Conservation (phyloP, 2,888 invertebrate genomes). For the Tenthredo distinguenda region DNA sequence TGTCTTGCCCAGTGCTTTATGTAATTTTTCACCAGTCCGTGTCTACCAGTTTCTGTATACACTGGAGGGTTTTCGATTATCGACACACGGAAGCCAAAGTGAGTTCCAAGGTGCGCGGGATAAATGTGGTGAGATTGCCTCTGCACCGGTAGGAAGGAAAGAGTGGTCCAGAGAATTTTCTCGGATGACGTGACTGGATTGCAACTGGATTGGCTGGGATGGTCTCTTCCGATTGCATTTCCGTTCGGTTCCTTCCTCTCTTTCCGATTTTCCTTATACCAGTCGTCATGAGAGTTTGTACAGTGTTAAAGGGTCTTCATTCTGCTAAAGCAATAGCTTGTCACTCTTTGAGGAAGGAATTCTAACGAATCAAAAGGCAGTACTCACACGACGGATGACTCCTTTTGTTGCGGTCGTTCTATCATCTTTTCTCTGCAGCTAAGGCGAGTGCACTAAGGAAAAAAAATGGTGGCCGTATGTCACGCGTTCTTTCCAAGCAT, state of each 20-base stretch:
- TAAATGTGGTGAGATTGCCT: constrained; percentile 49
- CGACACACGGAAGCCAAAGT: constrained; percentile 33
- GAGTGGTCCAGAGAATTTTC: constrained; percentile 45
- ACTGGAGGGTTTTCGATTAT: constrained; percentile 43
- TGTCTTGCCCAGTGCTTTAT: neutral
- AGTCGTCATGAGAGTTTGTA: constrained; percentile 31
- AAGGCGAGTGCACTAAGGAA: constrained; percentile 43
- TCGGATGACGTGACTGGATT: constrained; percentile 52
- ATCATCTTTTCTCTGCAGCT: constrained; percentile 49
- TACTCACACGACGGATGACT: constrained; percentile 41
- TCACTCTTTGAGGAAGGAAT: constrained; percentile 38
- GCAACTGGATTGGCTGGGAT: constrained; percentile 45
- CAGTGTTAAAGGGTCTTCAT: constrained; percentile 35
- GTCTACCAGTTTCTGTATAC: neutral
- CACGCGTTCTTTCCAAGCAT: constrained; percentile 36
- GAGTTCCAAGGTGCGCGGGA: constrained; percentile 43
- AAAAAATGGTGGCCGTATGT: constrained; percentile 42
- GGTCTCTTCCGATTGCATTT: constrained; percentile 52
- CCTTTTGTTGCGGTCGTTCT: constrained; percentile 42
- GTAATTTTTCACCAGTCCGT: constrained; percentile 25
- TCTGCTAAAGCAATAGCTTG: constrained; percentile 19
- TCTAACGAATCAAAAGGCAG: constrained; percentile 41
- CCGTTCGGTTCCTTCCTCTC: constrained; percentile 27
- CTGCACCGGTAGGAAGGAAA: constrained; percentile 42
- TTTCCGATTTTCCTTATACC: constrained; percentile 11